Percentiles rank a stretch among this genome's conserved stretches.
Evolutionary conservation across 1,140 invertebrate species (phyloP).

Genomic region (Pararge aegeria): DNA sequence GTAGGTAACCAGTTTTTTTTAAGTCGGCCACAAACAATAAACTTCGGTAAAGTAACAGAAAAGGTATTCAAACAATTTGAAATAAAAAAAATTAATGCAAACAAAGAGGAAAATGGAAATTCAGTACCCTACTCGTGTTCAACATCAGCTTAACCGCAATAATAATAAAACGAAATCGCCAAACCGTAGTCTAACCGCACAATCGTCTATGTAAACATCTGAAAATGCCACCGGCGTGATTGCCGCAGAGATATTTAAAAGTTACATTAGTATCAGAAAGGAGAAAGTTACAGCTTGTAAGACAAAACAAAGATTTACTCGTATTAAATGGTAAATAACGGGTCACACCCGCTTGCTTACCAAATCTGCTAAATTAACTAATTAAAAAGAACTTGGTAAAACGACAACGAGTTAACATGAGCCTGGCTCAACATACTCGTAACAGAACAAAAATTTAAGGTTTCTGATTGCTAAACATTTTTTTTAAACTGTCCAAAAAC

Average conservation of each 20-base stretch:
- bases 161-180: constrained; percentile 20
- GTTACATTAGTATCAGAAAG: background rate
- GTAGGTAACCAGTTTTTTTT: background rate
- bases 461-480: too few species aligned
- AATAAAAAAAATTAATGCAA: background rate
- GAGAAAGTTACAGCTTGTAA: background rate
- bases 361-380: too few species aligned
- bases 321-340: too few species aligned
- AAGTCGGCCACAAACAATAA: background rate
- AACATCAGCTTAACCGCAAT: constrained; percentile 16
- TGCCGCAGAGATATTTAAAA: background rate
- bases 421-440: too few species aligned
- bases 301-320: background rate
- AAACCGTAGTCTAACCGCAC: constrained; percentile 17
- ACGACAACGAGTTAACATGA: too few species aligned
- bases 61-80: background rate
- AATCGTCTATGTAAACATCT: constrained; percentile 21
- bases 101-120: constrained; percentile 15
- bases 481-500: too few species aligned
- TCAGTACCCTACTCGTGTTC: background rate
- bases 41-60: background rate
- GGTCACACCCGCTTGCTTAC: too few species aligned
- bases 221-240: constrained; percentile 6
- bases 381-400: too few species aligned
- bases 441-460: too few species aligned